phyloP scores from a whole-genome alignment of 2,797 vertebrate species.

The Poecilia wingei region DNA sequence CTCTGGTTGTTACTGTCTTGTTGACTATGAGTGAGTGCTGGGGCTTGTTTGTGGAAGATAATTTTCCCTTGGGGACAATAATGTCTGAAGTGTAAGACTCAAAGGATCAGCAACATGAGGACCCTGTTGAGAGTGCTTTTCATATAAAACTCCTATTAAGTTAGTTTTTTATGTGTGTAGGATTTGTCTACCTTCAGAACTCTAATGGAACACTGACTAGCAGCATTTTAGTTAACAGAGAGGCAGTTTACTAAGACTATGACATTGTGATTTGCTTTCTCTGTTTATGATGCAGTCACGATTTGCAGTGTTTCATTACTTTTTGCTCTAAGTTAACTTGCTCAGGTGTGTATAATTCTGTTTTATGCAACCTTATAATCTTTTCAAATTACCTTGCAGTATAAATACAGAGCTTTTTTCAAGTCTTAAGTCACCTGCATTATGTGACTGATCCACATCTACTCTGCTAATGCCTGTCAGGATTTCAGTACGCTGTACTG shows the following conservation, averaged over 20 bases:
- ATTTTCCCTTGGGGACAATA: too few relatives aligned
- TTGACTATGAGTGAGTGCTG: too few relatives aligned
- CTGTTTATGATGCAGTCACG: background rate
- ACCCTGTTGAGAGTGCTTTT: background rate
- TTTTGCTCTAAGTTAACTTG: background rate
- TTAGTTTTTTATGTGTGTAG: background rate
- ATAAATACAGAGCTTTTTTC: background rate
- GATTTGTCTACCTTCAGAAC: background rate
- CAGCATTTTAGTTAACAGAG: background rate
- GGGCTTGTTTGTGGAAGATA: too few relatives aligned
- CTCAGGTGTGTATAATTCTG: background rate
- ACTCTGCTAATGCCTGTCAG: slow-evolving; percentile 4
- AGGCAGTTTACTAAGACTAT: background rate
- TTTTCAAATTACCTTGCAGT: background rate
- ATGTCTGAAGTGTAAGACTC: background rate
- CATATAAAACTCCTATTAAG: background rate
- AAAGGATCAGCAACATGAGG: background rate
- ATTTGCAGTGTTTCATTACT: background rate
- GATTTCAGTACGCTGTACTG: slow-evolving; percentile 12
- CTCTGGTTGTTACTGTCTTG: too few relatives aligned
- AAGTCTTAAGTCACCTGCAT: background rate
- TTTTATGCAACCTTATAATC: background rate
- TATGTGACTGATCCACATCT: background rate
- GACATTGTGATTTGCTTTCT: background rate
- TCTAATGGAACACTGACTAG: background rate